A percentile compares a stretch with the other conserved stretches of the same genome.
Evolutionary conservation across 2,113 vertebrate species (phyloP).

Genomic region (Panurus biarmicus): DNA sequence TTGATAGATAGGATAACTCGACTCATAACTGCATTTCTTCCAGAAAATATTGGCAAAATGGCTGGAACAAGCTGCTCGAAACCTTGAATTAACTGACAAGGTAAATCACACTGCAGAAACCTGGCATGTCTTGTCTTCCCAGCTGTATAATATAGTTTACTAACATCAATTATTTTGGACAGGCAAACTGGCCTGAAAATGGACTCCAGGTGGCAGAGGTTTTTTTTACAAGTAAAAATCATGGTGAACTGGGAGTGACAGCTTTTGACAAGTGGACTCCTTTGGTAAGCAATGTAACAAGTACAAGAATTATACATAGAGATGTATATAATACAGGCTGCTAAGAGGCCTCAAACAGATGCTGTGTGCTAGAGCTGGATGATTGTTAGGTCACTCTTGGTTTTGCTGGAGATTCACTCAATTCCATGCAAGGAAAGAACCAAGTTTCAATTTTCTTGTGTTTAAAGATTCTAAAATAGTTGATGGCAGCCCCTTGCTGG

Average conservation of each 20-base stretch:
- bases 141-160: background rate
- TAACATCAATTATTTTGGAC: background rate
- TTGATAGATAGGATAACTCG: background rate
- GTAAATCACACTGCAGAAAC: conserved; percentile 59
- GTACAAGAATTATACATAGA: background rate
- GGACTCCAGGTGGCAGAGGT: conserved; percentile 86
- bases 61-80: conserved; percentile 87
- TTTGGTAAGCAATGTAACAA: conserved; percentile 68
- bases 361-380: background rate
- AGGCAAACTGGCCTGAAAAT: conserved; percentile 93
- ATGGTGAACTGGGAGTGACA: conserved; percentile 64
- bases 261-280: conserved; percentile 77
- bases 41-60: conserved; percentile 88
- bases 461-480: background rate
- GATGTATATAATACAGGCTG: too few relatives aligned
- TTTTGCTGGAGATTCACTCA: background rate
- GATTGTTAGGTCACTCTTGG: background rate
- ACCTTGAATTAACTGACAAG: conserved; percentile 93
- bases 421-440: background rate
- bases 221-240: conserved; percentile 72
- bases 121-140: background rate
- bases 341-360: background rate
- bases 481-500: background rate
- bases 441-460: background rate
- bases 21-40: background rate